Evolutionary conservation across 1,140 invertebrate species (phyloP).

Genomic region (Leptonema lineaticorne): DNA sequence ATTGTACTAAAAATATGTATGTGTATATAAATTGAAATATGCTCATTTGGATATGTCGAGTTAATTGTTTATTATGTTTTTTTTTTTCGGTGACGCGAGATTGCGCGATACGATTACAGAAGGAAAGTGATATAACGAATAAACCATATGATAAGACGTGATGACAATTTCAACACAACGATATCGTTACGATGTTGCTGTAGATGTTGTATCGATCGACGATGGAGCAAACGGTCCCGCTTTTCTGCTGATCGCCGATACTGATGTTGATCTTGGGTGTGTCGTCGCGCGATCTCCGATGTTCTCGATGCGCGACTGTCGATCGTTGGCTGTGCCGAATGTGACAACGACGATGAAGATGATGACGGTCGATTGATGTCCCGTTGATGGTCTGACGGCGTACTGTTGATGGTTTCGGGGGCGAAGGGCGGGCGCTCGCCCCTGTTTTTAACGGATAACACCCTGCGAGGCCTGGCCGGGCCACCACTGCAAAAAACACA

Average conservation of each 20-base stretch:
- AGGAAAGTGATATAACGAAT: neutral
- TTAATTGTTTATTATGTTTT: slow-evolving; percentile 8
- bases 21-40: neutral
- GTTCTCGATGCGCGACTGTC: neutral
- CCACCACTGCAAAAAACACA: slow-evolving; percentile 38
- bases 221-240: neutral
- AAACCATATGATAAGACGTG: neutral
- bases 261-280: neutral
- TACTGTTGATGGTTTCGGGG: slow-evolving; percentile 26
- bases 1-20: too few relatives aligned
- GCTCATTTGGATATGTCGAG: slow-evolving; percentile 1
- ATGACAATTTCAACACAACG: neutral
- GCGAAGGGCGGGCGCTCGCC: slow-evolving; percentile 41
- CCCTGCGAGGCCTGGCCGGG: slow-evolving; percentile 43
- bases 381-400: slow-evolving; percentile 7
- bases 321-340: slow-evolving; percentile 5
- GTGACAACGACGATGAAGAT: slow-evolving; percentile 32
- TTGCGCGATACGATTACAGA: neutral
- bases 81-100: too few relatives aligned
- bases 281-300: neutral
- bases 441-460: slow-evolving; percentile 38
- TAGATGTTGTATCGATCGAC: neutral
- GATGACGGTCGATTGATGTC: slow-evolving; percentile 23
- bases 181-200: neutral
- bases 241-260: neutral